phyloP scores from a whole-genome alignment of 2,888 invertebrate genomes.

The Prosopocoilus inquinatus region DNA sequence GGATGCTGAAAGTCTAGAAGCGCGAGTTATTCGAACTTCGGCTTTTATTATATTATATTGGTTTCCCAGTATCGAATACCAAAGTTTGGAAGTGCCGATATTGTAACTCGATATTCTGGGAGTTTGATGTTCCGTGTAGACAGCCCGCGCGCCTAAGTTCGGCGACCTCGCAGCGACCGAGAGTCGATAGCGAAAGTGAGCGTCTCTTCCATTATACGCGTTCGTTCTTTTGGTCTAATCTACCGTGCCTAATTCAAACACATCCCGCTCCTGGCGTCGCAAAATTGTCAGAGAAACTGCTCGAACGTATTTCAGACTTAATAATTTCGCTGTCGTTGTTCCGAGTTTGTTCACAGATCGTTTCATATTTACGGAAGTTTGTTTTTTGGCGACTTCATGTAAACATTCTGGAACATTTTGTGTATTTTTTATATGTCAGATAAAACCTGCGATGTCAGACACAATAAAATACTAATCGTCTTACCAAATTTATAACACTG shows the following conservation, averaged over 20 bases:
- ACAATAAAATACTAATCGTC: too few species aligned
- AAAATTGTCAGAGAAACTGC: neutral
- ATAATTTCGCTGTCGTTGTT: constrained; percentile 2
- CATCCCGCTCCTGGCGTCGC: neutral
- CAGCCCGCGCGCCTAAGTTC: constrained; percentile 18
- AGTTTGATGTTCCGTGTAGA: constrained; percentile 21
- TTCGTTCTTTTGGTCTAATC: constrained; percentile 24
- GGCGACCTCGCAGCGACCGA: constrained; percentile 29
- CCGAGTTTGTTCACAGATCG: neutral
- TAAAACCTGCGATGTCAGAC: too few species aligned
- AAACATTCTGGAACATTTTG: too few species aligned
- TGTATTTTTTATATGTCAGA: too few species aligned
- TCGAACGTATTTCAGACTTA: constrained; percentile 1
- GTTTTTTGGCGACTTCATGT: too few species aligned
- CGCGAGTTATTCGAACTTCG: too few species aligned
- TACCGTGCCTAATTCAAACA: constrained; percentile 20
- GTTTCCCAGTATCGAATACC: neutral
- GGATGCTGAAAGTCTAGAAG: too few species aligned
- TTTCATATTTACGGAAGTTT: neutral
- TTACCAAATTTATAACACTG: too few species aligned
- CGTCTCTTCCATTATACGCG: constrained; percentile 31
- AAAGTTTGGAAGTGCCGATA: neutral
- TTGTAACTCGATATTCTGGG: constrained; percentile 6
- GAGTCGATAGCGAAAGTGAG: constrained; percentile 39
- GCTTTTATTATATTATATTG: neutral